Percentiles rank a stretch among this genome's conserved stretches.
These are phyloP conservation scores for Excalfactoria chinensis DNA, from an alignment of 2,113 vertebrate genomes.

Conservation along the genomic window DNA sequence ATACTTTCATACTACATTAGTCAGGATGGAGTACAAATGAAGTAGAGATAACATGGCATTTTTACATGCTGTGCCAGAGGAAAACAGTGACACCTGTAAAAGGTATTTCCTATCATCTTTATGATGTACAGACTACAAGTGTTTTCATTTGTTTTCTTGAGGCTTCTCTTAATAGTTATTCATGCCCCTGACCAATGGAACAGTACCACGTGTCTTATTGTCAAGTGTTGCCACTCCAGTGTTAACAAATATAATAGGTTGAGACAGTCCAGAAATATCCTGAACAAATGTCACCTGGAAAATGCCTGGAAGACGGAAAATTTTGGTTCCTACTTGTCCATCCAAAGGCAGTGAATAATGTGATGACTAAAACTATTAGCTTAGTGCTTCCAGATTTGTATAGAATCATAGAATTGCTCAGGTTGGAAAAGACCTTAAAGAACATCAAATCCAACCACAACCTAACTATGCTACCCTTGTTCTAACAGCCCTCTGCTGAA, in stretches of 20 bases:
- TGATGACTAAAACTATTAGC: fast-evolving
- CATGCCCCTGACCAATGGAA: neutral
- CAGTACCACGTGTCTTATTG: neutral
- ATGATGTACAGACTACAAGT: neutral
- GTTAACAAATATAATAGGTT: neutral
- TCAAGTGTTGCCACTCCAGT: neutral
- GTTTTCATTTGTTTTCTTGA: neutral
- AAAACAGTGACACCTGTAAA: neutral
- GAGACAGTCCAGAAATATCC: neutral
- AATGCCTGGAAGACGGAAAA: neutral
- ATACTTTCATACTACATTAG: neutral
- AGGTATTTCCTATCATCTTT: neutral
- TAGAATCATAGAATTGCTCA: too few species aligned
- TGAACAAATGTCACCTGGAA: neutral
- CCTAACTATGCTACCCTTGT: too few species aligned
- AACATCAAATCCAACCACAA: too few species aligned
- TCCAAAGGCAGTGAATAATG: neutral
- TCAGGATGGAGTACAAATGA: neutral
- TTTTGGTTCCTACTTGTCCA: neutral
- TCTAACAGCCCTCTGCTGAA: too few species aligned
- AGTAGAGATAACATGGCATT: neutral
- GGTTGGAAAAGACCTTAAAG: too few species aligned
- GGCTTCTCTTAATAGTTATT: neutral
- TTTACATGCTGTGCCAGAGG: neutral
- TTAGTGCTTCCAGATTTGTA: neutral